phyloP scores from a whole-genome alignment of 2,797 vertebrate genomes.

The Pachyuromys duprasi region DNA sequence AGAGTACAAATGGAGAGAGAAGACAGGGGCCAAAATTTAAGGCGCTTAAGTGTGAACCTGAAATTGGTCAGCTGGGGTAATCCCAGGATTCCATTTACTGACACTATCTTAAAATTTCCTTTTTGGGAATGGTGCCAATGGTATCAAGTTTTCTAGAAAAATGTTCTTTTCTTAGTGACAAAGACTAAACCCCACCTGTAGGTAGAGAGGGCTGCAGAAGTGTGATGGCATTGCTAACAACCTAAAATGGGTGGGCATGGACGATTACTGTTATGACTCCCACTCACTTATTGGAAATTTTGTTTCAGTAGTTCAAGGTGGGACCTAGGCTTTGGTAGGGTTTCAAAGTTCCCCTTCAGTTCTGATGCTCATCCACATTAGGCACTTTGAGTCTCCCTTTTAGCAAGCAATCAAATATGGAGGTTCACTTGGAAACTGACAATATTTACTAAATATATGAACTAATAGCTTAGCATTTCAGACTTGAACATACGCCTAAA shows the following conservation, averaged over 20 bases:
- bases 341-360: conserved; percentile 8
- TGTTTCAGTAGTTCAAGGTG: background rate
- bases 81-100: background rate
- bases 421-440: conserved; percentile 17
- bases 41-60: background rate
- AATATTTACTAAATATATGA: conserved; percentile 2
- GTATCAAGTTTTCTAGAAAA: conserved; percentile 50
- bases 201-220: background rate
- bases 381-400: background rate
- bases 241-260: background rate
- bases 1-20: background rate
- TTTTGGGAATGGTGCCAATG: background rate
- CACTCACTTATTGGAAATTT: background rate
- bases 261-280: background rate
- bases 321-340: background rate
- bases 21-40: background rate
- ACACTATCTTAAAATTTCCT: background rate
- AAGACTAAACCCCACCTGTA: background rate
- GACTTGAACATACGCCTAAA: background rate
- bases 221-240: background rate
- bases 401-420: background rate
- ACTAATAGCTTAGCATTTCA: background rate
- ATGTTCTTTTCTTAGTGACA: conserved; percentile 35
- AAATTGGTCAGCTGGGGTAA: background rate
- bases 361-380: background rate